Evolutionary conservation across 2,888 invertebrate genomes (phyloP).

Genomic region (Noctuana brunneofusca): DNA sequence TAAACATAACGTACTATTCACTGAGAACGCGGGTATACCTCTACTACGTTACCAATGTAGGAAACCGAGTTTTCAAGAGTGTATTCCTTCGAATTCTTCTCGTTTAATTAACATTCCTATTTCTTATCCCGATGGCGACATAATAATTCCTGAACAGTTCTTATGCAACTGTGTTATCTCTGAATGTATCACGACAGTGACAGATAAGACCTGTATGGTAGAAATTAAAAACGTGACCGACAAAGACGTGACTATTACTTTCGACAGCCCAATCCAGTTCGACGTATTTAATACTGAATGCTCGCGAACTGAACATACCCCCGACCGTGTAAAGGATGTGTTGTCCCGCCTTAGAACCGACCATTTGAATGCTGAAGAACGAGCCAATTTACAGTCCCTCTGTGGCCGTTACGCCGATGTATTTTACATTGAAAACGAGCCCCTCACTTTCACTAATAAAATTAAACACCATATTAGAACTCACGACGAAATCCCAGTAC

Average conservation of each 20-base stretch:
- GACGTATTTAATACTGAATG: slow-evolving; percentile 40
- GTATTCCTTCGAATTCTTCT: slow-evolving; percentile 11
- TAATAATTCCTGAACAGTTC: slow-evolving; percentile 19
- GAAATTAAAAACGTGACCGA: slow-evolving; percentile 19
- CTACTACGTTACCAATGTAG: slow-evolving; percentile 26
- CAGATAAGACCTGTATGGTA: slow-evolving; percentile 16
- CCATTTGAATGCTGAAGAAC: slow-evolving; percentile 46
- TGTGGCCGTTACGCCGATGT: slow-evolving; percentile 20
- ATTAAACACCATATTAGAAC: slow-evolving; percentile 33
- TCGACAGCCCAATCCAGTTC: slow-evolving; percentile 38
- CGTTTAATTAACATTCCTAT: slow-evolving; percentile 17
- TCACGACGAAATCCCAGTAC: slow-evolving; percentile 35
- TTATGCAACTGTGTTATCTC: slow-evolving; percentile 18
- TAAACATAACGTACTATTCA: slow-evolving; percentile 36
- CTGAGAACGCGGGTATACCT: slow-evolving; percentile 34
- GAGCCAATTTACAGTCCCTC: slow-evolving; percentile 38
- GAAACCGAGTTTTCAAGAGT: neutral
- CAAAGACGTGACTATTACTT: slow-evolving; percentile 41
- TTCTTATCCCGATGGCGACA: slow-evolving; percentile 13
- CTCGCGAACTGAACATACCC: slow-evolving; percentile 20
- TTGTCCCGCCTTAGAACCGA: slow-evolving; percentile 44
- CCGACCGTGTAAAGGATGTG: slow-evolving; percentile 34
- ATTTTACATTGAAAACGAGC: slow-evolving; percentile 28
- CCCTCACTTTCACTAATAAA: slow-evolving; percentile 21
- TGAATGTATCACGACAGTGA: slow-evolving; percentile 31